phyloP scores from a whole-genome alignment of 1,140 invertebrate species.

The Gryon sp. region DNA sequence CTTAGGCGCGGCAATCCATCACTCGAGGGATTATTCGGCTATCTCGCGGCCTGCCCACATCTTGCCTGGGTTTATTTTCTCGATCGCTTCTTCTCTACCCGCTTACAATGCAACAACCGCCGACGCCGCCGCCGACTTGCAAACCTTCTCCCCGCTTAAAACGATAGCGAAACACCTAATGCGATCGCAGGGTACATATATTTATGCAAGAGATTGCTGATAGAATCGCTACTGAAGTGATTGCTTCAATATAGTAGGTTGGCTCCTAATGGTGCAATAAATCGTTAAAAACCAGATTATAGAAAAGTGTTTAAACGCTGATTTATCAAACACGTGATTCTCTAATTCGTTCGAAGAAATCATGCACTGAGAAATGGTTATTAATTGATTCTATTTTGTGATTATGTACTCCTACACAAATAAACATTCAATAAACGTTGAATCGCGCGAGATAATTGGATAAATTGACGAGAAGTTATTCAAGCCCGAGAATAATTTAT shows the following conservation, averaged over 20 bases:
- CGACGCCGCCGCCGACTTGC: no score
- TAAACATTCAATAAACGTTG: no score
- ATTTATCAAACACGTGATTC: constrained; percentile 35
- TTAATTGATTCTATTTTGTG: no score
- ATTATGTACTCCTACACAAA: no score
- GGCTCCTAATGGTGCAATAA: constrained; percentile 49
- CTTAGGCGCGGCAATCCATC: constrained; percentile 73
- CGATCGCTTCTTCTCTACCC: constrained; percentile 22
- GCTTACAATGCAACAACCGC: constrained; percentile 51
- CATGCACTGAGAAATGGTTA: no score
- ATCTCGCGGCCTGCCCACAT: constrained; percentile 70
- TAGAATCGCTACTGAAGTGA: constrained; percentile 67
- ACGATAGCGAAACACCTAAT: constrained; percentile 68
- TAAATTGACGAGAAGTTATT: no score
- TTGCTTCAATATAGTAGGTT: constrained; percentile 55
- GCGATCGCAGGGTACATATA: constrained; percentile 73
- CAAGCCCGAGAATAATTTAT: no score
- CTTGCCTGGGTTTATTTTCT: constrained; percentile 46
- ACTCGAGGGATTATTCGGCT: constrained; percentile 73
- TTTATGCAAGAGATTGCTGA: constrained; percentile 73
- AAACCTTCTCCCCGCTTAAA: constrained; percentile 47
- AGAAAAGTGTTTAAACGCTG: constrained; percentile 46
- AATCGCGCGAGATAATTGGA: no score
- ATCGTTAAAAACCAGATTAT: constrained; percentile 50
- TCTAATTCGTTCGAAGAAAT: constrained; percentile 31